Percentiles rank a stretch among this genome's conserved stretches.
Evolutionary conservation across 2,797 vertebrate genomes (phyloP).

Genomic region (Crypturellus tataupa): DNA sequence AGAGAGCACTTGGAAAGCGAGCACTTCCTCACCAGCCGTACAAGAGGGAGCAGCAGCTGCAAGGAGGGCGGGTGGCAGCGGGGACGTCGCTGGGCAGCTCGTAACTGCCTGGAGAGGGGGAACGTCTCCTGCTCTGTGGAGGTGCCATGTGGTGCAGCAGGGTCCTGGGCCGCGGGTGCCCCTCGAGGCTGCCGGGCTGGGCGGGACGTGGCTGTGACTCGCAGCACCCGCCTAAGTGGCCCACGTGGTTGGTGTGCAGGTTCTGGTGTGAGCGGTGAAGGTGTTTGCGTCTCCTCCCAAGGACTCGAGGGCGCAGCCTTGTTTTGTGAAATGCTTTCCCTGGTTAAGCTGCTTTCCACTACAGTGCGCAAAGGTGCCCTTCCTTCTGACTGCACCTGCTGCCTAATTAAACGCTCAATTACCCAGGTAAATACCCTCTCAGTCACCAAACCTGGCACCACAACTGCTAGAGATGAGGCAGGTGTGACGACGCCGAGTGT

Average conservation of each 20-base stretch:
- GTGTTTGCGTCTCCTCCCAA: fast-evolving
- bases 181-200: fast-evolving
- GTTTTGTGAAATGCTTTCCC: not conserved
- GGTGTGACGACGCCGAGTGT: not conserved
- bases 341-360: not conserved
- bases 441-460: not conserved
- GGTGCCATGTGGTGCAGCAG: fast-evolving
- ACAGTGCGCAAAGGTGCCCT: not conserved
- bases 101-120: not conserved
- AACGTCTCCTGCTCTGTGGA: fast-evolving
- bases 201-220: fast-evolving
- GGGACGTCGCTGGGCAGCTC: not conserved
- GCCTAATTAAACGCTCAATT: not conserved
- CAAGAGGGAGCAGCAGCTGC: not conserved
- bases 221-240: not conserved
- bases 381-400: not conserved
- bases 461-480: not conserved
- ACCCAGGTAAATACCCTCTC: not conserved
- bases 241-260: not conserved
- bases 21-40: not conserved
- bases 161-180: fast-evolving
- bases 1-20: not conserved
- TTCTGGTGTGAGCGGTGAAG: not conserved
- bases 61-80: not conserved
- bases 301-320: fast-evolving